Evolutionary conservation across 2,113 vertebrate species (phyloP).

Genomic region (Zingel zingel): DNA sequence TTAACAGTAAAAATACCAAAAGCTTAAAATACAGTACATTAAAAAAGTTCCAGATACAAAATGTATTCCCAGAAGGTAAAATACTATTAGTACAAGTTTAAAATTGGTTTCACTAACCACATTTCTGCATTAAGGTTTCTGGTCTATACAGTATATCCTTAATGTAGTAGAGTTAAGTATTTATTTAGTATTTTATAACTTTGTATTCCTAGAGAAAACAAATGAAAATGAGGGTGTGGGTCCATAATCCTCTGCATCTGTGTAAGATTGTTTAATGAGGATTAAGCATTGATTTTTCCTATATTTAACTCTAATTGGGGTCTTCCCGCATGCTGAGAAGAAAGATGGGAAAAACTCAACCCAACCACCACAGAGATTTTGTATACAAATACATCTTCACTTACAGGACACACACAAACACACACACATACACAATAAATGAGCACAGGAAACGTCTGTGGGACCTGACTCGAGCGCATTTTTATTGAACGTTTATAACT

Average conservation of each 20-base stretch:
- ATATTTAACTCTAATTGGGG: background rate
- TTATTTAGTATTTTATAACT: no score
- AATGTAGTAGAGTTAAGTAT: no score
- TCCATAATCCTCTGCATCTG: background rate
- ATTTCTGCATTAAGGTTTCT: background rate
- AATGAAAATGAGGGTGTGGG: background rate
- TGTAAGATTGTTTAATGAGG: background rate
- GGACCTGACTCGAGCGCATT: slow-evolving; percentile 86
- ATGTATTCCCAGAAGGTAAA: background rate
- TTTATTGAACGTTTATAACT: slow-evolving; percentile 85
- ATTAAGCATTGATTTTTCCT: background rate
- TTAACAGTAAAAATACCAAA: background rate
- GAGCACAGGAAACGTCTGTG: slow-evolving; percentile 65
- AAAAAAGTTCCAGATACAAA: background rate
- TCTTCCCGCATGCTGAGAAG: background rate
- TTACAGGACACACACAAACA: background rate
- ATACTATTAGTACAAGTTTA: no score
- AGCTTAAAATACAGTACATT: background rate
- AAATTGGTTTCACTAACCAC: background rate
- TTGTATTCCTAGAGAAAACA: background rate
- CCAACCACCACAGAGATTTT: no score
- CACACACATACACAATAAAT: slow-evolving; percentile 26
- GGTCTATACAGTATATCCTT: background rate
- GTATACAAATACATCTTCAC: no score
- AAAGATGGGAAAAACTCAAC: background rate